Conservation (phyloP, 2,888 invertebrate species). For the Thymelicus lineola region DNA sequence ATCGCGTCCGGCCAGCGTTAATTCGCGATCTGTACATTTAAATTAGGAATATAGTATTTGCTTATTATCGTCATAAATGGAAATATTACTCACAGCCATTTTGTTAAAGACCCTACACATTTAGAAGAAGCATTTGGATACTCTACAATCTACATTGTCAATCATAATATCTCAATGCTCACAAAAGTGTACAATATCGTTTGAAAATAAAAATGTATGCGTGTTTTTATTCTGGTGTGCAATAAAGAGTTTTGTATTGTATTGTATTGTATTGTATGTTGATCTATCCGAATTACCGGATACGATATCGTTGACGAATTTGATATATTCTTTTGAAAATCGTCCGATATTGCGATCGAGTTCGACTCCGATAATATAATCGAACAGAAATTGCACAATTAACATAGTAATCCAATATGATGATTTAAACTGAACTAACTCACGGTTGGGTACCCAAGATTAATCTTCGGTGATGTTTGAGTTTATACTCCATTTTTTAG, state of each 20-base stretch:
- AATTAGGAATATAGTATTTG: slow-evolving; percentile 27
- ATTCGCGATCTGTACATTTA: slow-evolving; percentile 18
- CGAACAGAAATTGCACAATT: neutral
- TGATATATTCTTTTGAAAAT: neutral
- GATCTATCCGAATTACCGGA: neutral
- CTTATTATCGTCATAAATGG: slow-evolving; percentile 29
- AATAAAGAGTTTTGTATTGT: no score
- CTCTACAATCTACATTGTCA: neutral
- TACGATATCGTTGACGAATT: neutral
- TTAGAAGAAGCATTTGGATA: slow-evolving; percentile 14
- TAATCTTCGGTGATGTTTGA: no score
- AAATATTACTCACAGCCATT: slow-evolving; percentile 36
- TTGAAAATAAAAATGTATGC: neutral
- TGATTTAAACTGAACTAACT: no score
- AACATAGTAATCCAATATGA: no score
- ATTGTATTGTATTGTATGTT: no score
- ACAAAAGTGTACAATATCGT: neutral
- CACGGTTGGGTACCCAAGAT: neutral
- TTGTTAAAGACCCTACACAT: slow-evolving; percentile 26
- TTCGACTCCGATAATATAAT: no score
- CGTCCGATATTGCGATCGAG: neutral
- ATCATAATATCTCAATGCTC: neutral
- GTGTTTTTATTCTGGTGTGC: no score
- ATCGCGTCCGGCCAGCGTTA: slow-evolving; percentile 12
- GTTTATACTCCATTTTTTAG: no score